Conservation (phyloP, 2,797 vertebrate species). For the Nannoperca obscura region DNA sequence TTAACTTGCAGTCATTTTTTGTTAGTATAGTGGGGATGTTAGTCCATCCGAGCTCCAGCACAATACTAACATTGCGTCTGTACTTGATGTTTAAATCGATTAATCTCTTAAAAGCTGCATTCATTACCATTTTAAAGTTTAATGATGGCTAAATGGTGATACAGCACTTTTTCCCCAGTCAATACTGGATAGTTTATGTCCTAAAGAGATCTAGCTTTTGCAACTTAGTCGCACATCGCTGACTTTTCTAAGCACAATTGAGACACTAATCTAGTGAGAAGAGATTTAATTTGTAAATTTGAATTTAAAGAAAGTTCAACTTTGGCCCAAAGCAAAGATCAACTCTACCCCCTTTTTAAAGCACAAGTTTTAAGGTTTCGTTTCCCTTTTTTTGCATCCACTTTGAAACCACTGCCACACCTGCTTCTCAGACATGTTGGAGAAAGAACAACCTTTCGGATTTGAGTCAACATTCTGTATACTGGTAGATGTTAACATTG, state of each 20-base stretch:
- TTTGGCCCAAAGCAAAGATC: conserved; percentile 37
- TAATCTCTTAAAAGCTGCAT: conserved; percentile 43
- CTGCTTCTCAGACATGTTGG: conserved; percentile 52
- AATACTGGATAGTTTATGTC: conserved; percentile 32
- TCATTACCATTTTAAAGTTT: conserved; percentile 39
- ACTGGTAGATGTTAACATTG: conserved; percentile 73
- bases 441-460: conserved; percentile 41
- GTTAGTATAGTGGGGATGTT: conserved; percentile 6
- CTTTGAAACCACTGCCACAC: conserved; percentile 73
- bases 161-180: conserved; percentile 39
- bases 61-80: conserved; percentile 27
- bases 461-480: conserved; percentile 51
- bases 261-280: conserved; percentile 27
- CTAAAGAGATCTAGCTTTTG: conserved; percentile 41
- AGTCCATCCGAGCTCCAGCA: conserved; percentile 20
- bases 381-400: conserved; percentile 32
- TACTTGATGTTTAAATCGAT: conserved; percentile 37
- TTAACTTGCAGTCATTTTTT: conserved; percentile 20
- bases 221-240: conserved; percentile 37
- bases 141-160: conserved; percentile 29
- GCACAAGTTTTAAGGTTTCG: conserved; percentile 70
- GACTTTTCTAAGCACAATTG: conserved; percentile 72
- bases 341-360: conserved; percentile 58
- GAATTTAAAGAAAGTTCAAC: neutral
- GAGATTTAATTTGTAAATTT: conserved; percentile 35